Conservation (phyloP, 1,140 invertebrate species). For the Papilio xuthus region DNA sequence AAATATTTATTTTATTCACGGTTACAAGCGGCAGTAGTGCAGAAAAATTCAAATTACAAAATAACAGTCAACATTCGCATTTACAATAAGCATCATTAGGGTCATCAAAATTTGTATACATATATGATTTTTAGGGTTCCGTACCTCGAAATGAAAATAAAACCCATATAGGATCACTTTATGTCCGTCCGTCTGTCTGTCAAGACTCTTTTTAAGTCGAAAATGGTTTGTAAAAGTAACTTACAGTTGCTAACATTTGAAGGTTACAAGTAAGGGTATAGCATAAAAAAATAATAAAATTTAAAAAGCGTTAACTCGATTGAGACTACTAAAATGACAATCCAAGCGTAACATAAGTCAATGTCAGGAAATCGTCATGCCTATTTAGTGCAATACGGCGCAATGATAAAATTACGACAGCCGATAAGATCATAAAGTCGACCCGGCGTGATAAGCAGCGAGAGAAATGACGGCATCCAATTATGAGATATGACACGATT, state of each 20-base stretch:
- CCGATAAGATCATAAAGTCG: slow-evolving; percentile 12
- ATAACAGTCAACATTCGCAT: not conserved
- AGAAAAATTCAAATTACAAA: not conserved
- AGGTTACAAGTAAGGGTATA: not conserved
- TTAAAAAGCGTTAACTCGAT: not conserved
- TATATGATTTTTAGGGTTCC: not conserved
- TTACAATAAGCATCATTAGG: not conserved
- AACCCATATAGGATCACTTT: no score
- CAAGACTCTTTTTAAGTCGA: no score
- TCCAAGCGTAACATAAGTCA: slow-evolving; percentile 11
- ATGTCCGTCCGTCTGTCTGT: no score
- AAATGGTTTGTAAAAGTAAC: not conserved
- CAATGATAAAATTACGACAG: slow-evolving; percentile 30
- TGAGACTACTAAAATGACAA: not conserved
- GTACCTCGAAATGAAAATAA: no score
- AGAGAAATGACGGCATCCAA: slow-evolving; percentile 32
- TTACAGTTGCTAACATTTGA: not conserved
- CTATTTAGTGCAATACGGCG: slow-evolving; percentile 25
- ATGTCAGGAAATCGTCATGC: slow-evolving; percentile 2
- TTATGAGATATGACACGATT: slow-evolving; percentile 22
- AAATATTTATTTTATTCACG: not conserved
- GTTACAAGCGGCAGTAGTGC: not conserved
- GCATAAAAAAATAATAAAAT: not conserved
- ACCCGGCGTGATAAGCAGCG: slow-evolving; percentile 4
- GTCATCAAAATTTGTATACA: not conserved